Evolutionary conservation across 2,797 vertebrate genomes (phyloP).

Genomic region (Pteronotus mesoamericanus): DNA sequence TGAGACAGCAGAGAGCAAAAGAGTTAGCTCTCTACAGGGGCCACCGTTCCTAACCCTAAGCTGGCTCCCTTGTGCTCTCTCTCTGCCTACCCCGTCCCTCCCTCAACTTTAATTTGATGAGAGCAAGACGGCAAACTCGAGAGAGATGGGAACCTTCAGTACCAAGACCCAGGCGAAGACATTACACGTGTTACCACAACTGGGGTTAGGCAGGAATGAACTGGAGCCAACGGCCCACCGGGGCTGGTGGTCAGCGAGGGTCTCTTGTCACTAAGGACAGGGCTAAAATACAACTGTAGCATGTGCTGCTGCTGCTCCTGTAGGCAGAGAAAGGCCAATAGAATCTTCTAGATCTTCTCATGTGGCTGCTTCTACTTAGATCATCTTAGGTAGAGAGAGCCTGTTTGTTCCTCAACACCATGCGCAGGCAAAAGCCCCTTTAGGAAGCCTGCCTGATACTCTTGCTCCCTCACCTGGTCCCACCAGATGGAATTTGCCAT

Average conservation of each 20-base stretch:
- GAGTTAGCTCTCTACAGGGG: background rate
- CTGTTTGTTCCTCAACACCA: background rate
- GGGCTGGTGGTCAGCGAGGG: background rate
- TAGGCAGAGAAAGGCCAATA: background rate
- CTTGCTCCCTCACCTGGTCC: background rate
- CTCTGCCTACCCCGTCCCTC: too few relatives aligned
- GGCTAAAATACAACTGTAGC: background rate
- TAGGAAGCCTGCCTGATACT: background rate
- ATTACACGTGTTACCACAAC: background rate
- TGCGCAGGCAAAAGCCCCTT: background rate
- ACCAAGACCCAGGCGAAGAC: background rate
- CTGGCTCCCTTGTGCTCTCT: background rate
- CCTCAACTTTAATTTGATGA: background rate
- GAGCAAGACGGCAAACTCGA: background rate
- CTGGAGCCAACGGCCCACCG: background rate
- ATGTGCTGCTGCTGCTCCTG: background rate
- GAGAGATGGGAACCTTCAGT: background rate
- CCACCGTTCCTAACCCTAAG: too few relatives aligned
- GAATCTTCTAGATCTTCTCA: accelerated
- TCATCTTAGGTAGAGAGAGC: background rate
- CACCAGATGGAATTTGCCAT: accelerated
- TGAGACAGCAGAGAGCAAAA: background rate
- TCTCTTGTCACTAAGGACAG: background rate
- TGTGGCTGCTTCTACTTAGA: background rate
- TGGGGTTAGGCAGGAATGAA: too few relatives aligned